Evolutionary conservation across 2,888 invertebrate species (phyloP).

Genomic region (Drosophila atroscutellata): DNA sequence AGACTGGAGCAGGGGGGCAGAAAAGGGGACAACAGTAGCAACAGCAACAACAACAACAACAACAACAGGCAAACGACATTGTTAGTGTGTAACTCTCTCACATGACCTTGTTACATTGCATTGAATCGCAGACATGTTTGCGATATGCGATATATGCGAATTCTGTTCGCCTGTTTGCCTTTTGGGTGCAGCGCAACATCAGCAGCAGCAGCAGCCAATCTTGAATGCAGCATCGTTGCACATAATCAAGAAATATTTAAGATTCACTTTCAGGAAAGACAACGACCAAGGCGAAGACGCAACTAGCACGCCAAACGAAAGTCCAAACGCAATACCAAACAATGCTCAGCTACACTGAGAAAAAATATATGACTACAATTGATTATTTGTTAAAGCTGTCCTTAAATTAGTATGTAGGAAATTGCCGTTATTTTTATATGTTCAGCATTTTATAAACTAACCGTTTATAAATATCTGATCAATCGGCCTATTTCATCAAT

Average conservation of each 20-base stretch:
- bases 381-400: background rate
- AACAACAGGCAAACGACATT: slow-evolving; percentile 40
- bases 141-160: slow-evolving; percentile 50
- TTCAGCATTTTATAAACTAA: too few species aligned
- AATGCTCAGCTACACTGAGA: slow-evolving; percentile 35
- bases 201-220: slow-evolving; percentile 23
- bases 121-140: slow-evolving; percentile 37
- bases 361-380: background rate
- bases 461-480: too few species aligned
- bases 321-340: slow-evolving; percentile 52
- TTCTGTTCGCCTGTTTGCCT: slow-evolving; percentile 56
- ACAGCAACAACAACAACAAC: slow-evolving; percentile 11
- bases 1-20: background rate
- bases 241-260: slow-evolving; percentile 74
- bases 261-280: slow-evolving; percentile 72
- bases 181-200: slow-evolving; percentile 31
- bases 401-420: background rate
- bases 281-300: slow-evolving; percentile 26
- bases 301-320: slow-evolving; percentile 54
- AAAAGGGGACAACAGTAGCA: background rate
- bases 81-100: slow-evolving; percentile 53
- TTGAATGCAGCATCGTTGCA: slow-evolving; percentile 39
- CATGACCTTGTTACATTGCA: slow-evolving; percentile 75
- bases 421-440: fast-evolving
- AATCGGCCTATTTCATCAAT: too few species aligned